These are phyloP conservation scores for Pristionchus fissidentatus DNA, from an alignment of 2,888 invertebrate species.

Conservation along the genomic window DNA sequence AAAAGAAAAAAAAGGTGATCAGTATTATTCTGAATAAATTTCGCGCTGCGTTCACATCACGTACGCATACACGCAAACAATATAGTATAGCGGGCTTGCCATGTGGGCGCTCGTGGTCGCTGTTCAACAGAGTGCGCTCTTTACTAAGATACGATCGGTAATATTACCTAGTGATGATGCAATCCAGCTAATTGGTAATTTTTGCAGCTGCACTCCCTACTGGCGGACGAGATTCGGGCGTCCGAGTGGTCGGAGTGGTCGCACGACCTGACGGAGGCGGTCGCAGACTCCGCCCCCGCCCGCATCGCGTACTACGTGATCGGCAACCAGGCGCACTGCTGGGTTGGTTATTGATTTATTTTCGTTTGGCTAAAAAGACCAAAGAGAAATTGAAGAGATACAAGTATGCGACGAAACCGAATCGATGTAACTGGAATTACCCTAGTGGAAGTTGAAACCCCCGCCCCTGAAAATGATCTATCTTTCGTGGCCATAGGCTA, in stretches of 20 bases:
- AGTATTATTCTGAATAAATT: too few relatives aligned
- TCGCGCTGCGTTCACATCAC: neutral
- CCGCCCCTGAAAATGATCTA: too few relatives aligned
- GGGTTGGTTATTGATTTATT: slow-evolving; percentile 29
- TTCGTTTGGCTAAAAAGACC: neutral
- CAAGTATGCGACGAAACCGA: too few relatives aligned
- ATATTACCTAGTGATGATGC: too few relatives aligned
- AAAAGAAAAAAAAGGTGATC: too few relatives aligned
- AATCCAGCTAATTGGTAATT: slow-evolving; percentile 13
- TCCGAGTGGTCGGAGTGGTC: neutral
- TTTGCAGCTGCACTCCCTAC: slow-evolving; percentile 31
- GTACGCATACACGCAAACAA: neutral
- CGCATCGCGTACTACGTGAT: slow-evolving; percentile 34
- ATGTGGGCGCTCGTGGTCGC: neutral
- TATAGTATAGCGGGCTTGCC: neutral
- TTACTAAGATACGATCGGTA: too few relatives aligned
- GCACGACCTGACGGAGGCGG: neutral
- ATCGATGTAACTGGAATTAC: too few relatives aligned
- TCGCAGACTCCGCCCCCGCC: slow-evolving; percentile 22
- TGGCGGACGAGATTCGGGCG: slow-evolving; percentile 40
- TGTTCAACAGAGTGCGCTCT: too few relatives aligned
- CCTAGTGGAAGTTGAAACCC: too few relatives aligned
- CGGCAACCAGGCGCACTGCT: slow-evolving; percentile 38
- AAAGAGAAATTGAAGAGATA: too few relatives aligned
- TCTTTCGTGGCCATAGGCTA: too few relatives aligned